A percentile compares a stretch with the other conserved stretches of the same genome.
Evolutionary conservation across 2,888 invertebrate genomes (phyloP).

Genomic region (Cerastoderma edule): DNA sequence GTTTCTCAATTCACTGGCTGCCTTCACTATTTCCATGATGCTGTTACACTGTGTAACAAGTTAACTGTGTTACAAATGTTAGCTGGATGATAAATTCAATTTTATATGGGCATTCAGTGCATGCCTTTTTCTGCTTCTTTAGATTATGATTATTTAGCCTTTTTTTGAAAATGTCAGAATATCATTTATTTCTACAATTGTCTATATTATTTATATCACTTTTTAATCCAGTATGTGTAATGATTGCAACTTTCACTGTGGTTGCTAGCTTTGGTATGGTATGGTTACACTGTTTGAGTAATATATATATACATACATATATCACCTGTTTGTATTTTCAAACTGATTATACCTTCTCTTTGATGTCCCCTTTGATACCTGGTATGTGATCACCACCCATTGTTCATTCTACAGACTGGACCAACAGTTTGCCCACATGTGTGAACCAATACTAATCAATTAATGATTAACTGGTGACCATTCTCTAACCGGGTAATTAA

Average conservation of each 20-base stretch:
- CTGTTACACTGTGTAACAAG: too few species aligned
- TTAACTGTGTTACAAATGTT: conserved; percentile 1
- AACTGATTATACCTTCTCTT: conserved; percentile 10
- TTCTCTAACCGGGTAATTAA: background rate
- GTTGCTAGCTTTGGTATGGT: conserved; percentile 21
- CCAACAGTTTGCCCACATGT: conserved; percentile 9
- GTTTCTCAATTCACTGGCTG: conserved; percentile 20
- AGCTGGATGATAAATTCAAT: background rate
- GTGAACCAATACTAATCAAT: background rate
- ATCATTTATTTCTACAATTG: too few species aligned
- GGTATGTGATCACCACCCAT: background rate
- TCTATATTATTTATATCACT: too few species aligned
- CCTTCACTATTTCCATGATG: conserved; percentile 25
- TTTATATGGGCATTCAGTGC: background rate
- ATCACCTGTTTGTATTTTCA: background rate
- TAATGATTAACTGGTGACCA: background rate
- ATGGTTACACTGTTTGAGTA: conserved; percentile 14
- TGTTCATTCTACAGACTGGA: background rate
- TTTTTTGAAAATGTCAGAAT: too few species aligned
- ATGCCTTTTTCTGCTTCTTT: too few species aligned
- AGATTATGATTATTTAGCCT: too few species aligned
- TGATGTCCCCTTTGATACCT: conserved; percentile 20
- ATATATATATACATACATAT: conserved; percentile 1
- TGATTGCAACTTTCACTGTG: too few species aligned
- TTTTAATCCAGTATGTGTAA: too few species aligned